phyloP scores from a whole-genome alignment of 2,113 vertebrate species.

The Actenoides hombroni region DNA sequence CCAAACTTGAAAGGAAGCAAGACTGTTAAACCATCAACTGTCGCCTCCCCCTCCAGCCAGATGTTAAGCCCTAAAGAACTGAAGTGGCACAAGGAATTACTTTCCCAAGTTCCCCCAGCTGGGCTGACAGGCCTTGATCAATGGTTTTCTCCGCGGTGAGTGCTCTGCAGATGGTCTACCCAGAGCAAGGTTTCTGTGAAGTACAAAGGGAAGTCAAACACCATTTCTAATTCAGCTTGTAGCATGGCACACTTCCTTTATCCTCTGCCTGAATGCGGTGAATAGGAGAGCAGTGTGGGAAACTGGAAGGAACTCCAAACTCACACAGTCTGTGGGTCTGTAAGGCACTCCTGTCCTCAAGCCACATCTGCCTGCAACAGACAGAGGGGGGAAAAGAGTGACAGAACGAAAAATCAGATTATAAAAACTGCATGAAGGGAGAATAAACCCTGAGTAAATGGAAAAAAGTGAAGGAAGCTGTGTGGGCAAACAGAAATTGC shows the following conservation, averaged over 20 bases:
- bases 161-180: slow-evolving; percentile 81
- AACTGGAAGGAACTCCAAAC: slow-evolving; percentile 79
- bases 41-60: slow-evolving; percentile 54
- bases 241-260: slow-evolving; percentile 94
- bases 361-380: slow-evolving; percentile 70
- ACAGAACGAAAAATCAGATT: slow-evolving; percentile 52
- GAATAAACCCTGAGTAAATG: not conserved
- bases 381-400: not conserved
- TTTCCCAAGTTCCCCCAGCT: slow-evolving; percentile 64
- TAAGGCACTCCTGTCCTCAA: slow-evolving; percentile 24
- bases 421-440: not conserved
- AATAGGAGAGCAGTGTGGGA: slow-evolving; percentile 87
- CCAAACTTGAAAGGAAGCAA: slow-evolving; percentile 58
- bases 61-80: slow-evolving; percentile 69
- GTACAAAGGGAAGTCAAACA: slow-evolving; percentile 86
- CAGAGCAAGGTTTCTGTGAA: slow-evolving; percentile 55
- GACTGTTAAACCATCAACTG: slow-evolving; percentile 65
- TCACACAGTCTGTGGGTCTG: slow-evolving; percentile 41
- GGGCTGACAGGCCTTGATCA: slow-evolving; percentile 69
- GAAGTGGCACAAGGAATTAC: slow-evolving; percentile 60
- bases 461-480: not conserved
- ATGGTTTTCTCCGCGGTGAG: slow-evolving; percentile 49
- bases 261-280: slow-evolving; percentile 75
- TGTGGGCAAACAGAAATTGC: not conserved
- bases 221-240: slow-evolving; percentile 90